These are phyloP conservation scores for Acleris cristana DNA, from an alignment of 2,888 invertebrate genomes.

Conservation along the genomic window DNA sequence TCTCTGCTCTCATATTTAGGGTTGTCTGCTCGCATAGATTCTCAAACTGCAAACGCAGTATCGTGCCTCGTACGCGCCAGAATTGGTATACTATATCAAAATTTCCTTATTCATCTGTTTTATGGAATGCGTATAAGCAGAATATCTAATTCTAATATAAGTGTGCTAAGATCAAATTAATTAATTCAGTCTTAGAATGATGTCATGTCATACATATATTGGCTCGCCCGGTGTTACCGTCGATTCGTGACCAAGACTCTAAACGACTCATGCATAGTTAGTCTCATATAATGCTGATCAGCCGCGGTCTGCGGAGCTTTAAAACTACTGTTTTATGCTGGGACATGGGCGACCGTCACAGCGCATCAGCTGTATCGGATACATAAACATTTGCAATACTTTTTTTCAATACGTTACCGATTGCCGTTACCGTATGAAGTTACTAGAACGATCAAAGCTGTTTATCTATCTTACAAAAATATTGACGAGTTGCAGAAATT, in stretches of 20 bases:
- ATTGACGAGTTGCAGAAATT: no score
- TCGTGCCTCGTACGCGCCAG: no score
- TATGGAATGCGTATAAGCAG: not conserved
- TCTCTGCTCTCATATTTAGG: constrained; percentile 16
- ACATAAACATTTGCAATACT: constrained; percentile 31
- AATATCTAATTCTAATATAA: not conserved
- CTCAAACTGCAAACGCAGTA: no score
- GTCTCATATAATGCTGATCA: constrained; percentile 57
- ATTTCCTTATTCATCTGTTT: not conserved
- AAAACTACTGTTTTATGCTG: constrained; percentile 47
- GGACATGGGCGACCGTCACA: constrained; percentile 39
- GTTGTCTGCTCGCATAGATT: not conserved
- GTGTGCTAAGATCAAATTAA: constrained; percentile 6
- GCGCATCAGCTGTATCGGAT: constrained; percentile 36
- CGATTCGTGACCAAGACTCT: constrained; percentile 64
- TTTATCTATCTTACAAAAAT: no score
- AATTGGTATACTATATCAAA: no score
- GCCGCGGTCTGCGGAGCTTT: constrained; percentile 51
- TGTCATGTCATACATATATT: constrained; percentile 67
- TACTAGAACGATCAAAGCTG: constrained; percentile 6
- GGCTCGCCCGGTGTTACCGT: constrained; percentile 62
- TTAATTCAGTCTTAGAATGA: constrained; percentile 52
- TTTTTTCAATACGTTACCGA: constrained; percentile 1
- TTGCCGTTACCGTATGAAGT: constrained; percentile 3
- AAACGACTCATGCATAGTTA: constrained; percentile 63